Percentiles rank a stretch among this genome's conserved stretches.
These are phyloP conservation scores for Vireo griseus DNA, from an alignment of 2,797 vertebrate species.

Conservation along the genomic window DNA sequence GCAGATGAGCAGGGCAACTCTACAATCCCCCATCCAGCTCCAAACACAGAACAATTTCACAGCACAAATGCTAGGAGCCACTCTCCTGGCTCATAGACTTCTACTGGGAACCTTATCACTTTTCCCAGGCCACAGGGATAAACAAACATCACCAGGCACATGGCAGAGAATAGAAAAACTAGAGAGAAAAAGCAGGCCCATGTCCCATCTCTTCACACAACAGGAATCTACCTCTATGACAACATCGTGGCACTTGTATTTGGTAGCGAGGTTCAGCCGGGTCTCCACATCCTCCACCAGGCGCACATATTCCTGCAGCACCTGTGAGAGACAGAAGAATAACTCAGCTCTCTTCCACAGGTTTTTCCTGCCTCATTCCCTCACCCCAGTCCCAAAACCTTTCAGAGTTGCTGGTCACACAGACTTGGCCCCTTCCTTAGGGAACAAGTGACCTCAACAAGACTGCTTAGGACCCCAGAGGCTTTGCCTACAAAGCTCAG, in stretches of 20 bases:
- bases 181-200: neutral
- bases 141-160: neutral
- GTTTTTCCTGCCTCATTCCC: neutral
- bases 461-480: neutral
- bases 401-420: neutral
- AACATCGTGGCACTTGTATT: constrained; percentile 94
- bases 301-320: constrained; percentile 88
- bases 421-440: neutral
- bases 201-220: neutral
- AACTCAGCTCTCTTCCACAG: neutral
- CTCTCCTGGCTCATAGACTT: neutral
- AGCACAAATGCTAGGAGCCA: neutral
- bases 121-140: neutral
- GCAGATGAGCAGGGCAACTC: neutral
- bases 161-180: neutral
- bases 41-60: neutral
- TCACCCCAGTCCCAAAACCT: neutral
- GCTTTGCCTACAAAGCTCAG: neutral
- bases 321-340: constrained; percentile 68
- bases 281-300: constrained; percentile 87
- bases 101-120: neutral
- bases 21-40: neutral
- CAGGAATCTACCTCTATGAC: constrained; percentile 85
- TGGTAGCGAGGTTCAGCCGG: constrained; percentile 84
- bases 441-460: neutral